Evolutionary conservation across 64 coral and sea anemone genomes (phyloP).

Genomic region (Montipora cactus): DNA sequence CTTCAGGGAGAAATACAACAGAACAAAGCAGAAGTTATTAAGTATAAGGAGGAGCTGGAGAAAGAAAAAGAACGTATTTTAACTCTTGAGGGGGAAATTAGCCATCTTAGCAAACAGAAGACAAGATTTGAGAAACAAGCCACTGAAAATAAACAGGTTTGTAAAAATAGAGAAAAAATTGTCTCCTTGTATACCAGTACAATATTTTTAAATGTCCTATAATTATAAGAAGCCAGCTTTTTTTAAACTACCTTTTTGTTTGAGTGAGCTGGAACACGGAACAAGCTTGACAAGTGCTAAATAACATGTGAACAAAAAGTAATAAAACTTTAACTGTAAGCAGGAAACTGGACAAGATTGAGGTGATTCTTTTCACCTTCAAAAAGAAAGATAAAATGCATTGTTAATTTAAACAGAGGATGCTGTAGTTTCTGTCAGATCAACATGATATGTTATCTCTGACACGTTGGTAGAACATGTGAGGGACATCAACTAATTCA

Average conservation of each 20-base stretch:
- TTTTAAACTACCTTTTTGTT: not conserved
- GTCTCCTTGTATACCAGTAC: no score
- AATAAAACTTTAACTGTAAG: not conserved
- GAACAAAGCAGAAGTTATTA: constrained; percentile 50
- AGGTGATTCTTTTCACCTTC: not conserved
- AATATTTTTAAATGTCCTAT: not conserved
- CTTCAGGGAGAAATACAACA: constrained; percentile 73
- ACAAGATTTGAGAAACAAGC: constrained; percentile 90
- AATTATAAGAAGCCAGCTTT: no score
- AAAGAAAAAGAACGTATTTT: constrained; percentile 72
- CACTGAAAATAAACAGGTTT: constrained; percentile 85
- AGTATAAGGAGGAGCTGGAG: constrained; percentile 63
- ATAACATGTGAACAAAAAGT: no score
- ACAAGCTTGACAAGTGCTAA: not conserved
- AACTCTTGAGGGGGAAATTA: constrained; percentile 64
- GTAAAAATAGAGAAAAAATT: not conserved
- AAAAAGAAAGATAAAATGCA: not conserved
- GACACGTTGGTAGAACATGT: no score
- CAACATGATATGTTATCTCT: no score
- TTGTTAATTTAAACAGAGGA: not conserved
- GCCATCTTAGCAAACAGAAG: constrained; percentile 87
- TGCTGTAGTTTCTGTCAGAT: no score
- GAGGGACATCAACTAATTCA: no score
- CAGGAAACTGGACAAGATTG: not conserved
- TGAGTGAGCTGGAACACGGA: not conserved